Conservation (phyloP, 2,113 vertebrate species). For the Corydoras sp. region DNA sequence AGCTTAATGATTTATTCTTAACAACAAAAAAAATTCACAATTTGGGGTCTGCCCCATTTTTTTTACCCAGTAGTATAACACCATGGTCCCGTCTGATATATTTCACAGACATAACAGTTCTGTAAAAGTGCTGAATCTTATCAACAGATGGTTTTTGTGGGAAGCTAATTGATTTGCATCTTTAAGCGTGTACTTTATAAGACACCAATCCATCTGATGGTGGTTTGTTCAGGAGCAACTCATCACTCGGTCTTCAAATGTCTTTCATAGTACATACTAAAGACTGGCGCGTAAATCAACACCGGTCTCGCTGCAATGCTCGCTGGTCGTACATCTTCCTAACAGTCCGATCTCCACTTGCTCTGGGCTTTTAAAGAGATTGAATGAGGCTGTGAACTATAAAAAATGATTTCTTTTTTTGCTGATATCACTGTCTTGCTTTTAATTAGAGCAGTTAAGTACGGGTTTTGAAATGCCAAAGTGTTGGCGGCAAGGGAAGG, state of each 20-base stretch:
- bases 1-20: too few relatives aligned
- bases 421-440: slow-evolving; percentile 29
- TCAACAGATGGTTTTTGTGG: too few relatives aligned
- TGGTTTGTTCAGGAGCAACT: neutral
- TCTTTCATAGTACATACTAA: neutral
- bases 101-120: too few relatives aligned
- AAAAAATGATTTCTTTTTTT: slow-evolving; percentile 21
- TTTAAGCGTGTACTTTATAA: too few relatives aligned
- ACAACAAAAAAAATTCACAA: too few relatives aligned
- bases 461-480: slow-evolving; percentile 35
- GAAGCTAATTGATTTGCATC: too few relatives aligned
- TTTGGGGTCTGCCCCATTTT: too few relatives aligned
- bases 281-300: slow-evolving; percentile 1
- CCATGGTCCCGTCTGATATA: too few relatives aligned
- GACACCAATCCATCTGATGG: neutral
- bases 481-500: slow-evolving; percentile 14
- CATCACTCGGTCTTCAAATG: neutral
- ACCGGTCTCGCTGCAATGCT: neutral
- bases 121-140: too few relatives aligned
- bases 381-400: slow-evolving; percentile 21
- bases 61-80: too few relatives aligned
- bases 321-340: neutral
- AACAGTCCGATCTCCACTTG: neutral
- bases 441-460: slow-evolving; percentile 37
- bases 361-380: slow-evolving; percentile 29